A percentile compares a stretch with the other conserved stretches of the same genome.
Evolutionary conservation across 1,140 invertebrate genomes (phyloP).

Genomic region (Lepidurus apus): DNA sequence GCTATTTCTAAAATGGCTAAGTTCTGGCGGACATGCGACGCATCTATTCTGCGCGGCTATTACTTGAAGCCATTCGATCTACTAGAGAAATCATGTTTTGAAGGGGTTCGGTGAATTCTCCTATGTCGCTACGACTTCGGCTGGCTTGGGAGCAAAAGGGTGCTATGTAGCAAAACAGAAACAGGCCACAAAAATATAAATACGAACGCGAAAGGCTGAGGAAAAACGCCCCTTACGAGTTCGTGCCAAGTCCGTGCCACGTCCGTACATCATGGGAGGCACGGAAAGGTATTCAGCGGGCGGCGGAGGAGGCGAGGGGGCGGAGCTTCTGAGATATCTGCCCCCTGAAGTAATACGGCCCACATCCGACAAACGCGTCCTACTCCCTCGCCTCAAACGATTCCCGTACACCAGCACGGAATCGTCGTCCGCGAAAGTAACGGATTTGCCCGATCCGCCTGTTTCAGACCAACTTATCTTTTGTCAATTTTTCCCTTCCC

Average conservation of each 20-base stretch:
- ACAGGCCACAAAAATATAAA: neutral
- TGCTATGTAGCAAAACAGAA: neutral
- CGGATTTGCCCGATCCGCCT: conserved; percentile 31
- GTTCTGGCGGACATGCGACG: neutral
- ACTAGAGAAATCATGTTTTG: neutral
- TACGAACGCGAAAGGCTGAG: neutral
- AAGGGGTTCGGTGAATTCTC: too few species aligned
- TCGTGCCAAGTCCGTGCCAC: neutral
- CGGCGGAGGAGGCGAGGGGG: neutral
- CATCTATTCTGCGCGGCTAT: neutral
- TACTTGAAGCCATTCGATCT: neutral
- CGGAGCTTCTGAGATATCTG: conserved; percentile 6
- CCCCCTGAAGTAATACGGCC: neutral
- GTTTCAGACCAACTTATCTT: conserved; percentile 18
- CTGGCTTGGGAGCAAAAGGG: neutral
- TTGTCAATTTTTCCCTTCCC: conserved; percentile 8
- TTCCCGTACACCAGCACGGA: conserved; percentile 30
- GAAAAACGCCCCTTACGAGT: conserved; percentile 9
- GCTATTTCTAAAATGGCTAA: neutral
- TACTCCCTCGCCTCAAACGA: conserved; percentile 27
- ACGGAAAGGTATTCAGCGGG: neutral
- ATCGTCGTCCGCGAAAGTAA: conserved; percentile 34
- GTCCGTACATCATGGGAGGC: conserved; percentile 1
- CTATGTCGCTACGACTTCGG: neutral
- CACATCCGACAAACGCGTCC: neutral